Evolutionary conservation across 2,888 invertebrate species (phyloP), one percentile per base, ranked within the genome.

Genomic region (Melangyna quadrimaculata): DNA sequence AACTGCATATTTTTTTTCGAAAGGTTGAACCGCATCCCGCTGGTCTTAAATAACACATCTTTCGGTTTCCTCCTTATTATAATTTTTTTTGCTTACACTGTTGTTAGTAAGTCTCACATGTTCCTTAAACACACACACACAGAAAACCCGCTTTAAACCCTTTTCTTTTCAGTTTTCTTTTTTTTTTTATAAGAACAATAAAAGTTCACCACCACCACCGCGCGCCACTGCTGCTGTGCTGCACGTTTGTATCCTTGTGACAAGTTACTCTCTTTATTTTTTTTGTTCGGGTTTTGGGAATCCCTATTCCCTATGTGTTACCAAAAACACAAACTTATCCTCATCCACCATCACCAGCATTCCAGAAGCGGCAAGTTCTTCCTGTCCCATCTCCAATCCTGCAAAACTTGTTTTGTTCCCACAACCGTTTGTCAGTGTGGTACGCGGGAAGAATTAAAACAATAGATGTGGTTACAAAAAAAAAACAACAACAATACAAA

Each of bases 31-130:
- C 72, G 40, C 78, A 82, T 73, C 83, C 78, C 78, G 70, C 65
- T 83, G 78, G 83, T 83, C 73, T 83, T 71, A 74, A 74, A 78
- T 83, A 74, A 83, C 83, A 78, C 74, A 73, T 73, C 74, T 74
- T 74, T 35, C 10, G 74, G 70, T 63, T 48, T 37, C 37, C n/a
- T 29, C 10, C 17, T 19, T 48, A n/a, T 63, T 40, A 10, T 65
- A n/a, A n/a, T 43, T 29, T 70, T 61, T 19, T 61, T 19, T 61
- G 29, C 65, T 37, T 53, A 55, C 22, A 19, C 19, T 69, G 51
- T 65, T 83, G 61, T 70, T 78, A 65, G 55, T 78, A 55, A 29
- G 73, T 70, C 74, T 63, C 74, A 83, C 78, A 74, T 83, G 78
- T 72, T 67, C 19, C 27, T 51, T 51, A 12, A 14, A 51, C n/a